These are phyloP conservation scores for Lycophotia porphyrea DNA, from an alignment of 2,888 invertebrate species.

Conservation along the genomic window DNA sequence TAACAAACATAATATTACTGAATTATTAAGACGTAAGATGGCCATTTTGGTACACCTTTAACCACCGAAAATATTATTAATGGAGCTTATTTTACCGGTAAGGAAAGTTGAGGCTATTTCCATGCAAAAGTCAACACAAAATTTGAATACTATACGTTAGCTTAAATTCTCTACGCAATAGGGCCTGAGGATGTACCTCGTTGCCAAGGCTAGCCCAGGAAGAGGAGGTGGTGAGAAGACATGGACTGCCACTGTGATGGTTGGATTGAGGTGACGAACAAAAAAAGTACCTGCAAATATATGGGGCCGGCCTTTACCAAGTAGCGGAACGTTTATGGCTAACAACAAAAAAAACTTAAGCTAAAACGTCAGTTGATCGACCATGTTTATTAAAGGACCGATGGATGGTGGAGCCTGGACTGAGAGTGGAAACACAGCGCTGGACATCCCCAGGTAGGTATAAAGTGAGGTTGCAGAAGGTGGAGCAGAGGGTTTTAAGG, in stretches of 20 bases:
- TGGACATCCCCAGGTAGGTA: too few species aligned
- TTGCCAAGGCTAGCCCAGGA: not conserved
- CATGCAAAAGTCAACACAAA: not conserved
- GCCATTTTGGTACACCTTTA: conserved; percentile 7
- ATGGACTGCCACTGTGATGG: not conserved
- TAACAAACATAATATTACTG: conserved; percentile 55
- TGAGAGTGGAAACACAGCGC: not conserved
- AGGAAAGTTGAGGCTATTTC: not conserved
- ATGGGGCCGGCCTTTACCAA: not conserved
- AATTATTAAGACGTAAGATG: conserved; percentile 55
- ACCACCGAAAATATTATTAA: not conserved
- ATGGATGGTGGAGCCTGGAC: not conserved
- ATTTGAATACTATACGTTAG: not conserved
- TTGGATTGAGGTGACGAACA: not conserved
- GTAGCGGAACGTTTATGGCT: not conserved
- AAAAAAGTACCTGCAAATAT: not conserved
- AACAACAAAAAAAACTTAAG: too few species aligned
- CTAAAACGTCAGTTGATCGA: not conserved
- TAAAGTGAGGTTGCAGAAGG: too few species aligned
- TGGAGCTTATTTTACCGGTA: not conserved
- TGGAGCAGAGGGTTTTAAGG: not conserved
- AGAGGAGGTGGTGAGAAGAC: not conserved
- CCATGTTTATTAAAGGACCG: not conserved
- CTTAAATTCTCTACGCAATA: not conserved
- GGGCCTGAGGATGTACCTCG: not conserved